These are phyloP conservation scores for Myotis myotis DNA, from an alignment of 2,797 vertebrate genomes.

Conservation along the genomic window DNA sequence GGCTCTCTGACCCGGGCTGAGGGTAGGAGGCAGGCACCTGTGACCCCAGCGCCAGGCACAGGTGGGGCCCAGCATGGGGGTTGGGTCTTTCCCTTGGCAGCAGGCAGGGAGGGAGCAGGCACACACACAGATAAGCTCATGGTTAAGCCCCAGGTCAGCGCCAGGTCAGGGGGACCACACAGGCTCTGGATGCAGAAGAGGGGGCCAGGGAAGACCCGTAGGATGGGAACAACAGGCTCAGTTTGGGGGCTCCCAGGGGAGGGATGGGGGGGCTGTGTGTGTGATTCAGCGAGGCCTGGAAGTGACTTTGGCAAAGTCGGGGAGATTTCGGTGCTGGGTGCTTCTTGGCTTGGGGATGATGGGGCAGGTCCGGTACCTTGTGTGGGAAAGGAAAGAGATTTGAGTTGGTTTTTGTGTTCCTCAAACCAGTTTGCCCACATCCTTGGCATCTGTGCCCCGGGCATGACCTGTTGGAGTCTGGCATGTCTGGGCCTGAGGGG, in stretches of 20 bases:
- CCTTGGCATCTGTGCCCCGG: conserved; percentile 38
- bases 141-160: neutral
- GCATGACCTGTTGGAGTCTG: conserved; percentile 2
- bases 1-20: neutral
- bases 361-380: neutral
- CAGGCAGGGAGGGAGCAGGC: neutral
- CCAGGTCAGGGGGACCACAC: neutral
- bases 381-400: conserved; percentile 45
- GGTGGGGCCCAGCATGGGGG: neutral
- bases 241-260: neutral
- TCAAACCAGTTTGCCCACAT: conserved; percentile 75
- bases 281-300: neutral
- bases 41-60: neutral
- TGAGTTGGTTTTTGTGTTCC: conserved; percentile 42
- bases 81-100: too few species aligned
- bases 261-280: too few species aligned
- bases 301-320: neutral
- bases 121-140: too few species aligned
- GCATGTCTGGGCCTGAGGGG: conserved; percentile 62
- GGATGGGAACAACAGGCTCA: neutral
- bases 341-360: neutral
- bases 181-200: neutral
- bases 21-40: neutral
- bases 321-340: neutral
- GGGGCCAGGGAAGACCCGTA: neutral